Percentiles rank a stretch among this genome's conserved stretches.
phyloP scores from a whole-genome alignment of 2,888 invertebrate species.

The Autographa pulchrina region DNA sequence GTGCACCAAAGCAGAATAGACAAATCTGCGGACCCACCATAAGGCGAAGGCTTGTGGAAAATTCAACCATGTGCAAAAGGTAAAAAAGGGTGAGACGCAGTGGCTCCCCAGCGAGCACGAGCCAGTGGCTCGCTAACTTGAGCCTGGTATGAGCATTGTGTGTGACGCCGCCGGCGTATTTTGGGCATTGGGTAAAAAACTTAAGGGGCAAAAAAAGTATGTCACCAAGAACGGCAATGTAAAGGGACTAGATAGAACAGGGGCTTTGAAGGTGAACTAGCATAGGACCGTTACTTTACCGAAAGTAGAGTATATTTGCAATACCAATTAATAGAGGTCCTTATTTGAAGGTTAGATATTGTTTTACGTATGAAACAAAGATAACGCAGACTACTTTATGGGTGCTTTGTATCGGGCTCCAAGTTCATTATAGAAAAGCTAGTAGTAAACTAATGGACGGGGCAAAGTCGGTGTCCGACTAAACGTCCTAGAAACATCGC shows the following conservation, averaged over 20 bases:
- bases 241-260: no score
- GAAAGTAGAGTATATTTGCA: no score
- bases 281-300: neutral
- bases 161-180: slow-evolving; percentile 21
- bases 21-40: neutral
- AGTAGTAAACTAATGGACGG: neutral
- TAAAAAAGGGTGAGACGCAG: slow-evolving; percentile 47
- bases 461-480: neutral
- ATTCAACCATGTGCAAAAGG: slow-evolving; percentile 55
- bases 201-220: slow-evolving; percentile 10
- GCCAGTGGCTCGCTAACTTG: slow-evolving; percentile 54
- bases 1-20: no score
- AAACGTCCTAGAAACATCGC: slow-evolving; percentile 10
- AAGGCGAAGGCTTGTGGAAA: slow-evolving; percentile 38
- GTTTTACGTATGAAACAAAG: no score
- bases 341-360: no score
- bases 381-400: no score
- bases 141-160: slow-evolving; percentile 5
- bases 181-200: slow-evolving; percentile 21
- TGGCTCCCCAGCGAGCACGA: slow-evolving; percentile 39
- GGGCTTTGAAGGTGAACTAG: neutral
- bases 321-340: no score
- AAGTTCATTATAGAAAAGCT: neutral
- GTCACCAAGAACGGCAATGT: slow-evolving; percentile 7
- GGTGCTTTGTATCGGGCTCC: no score